Percentiles rank a stretch among this genome's conserved stretches.
phyloP scores from a whole-genome alignment of 2,113 vertebrate genomes.

The Charina bottae region DNA sequence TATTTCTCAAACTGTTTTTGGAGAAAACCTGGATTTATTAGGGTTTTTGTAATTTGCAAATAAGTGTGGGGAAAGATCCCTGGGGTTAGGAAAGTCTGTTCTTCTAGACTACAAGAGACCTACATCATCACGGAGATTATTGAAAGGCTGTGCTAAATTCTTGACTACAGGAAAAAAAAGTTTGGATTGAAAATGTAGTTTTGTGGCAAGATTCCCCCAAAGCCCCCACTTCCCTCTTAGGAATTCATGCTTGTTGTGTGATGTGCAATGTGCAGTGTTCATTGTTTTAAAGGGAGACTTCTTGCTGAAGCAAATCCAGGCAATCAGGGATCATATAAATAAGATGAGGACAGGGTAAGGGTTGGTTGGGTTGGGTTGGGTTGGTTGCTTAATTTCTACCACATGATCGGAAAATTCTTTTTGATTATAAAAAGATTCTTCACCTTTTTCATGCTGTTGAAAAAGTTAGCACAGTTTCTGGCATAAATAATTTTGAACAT shows the following conservation, averaged over 20 bases:
- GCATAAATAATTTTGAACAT: background rate
- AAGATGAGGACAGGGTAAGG: background rate
- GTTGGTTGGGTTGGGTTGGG: background rate
- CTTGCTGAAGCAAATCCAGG: background rate
- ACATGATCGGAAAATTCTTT: background rate
- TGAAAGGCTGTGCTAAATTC: background rate
- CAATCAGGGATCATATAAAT: background rate
- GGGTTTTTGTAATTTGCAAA: background rate
- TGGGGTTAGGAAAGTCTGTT: background rate
- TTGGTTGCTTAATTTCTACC: background rate
- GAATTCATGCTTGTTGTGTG: background rate
- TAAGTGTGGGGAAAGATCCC: background rate
- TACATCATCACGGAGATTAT: background rate
- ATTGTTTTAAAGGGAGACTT: background rate
- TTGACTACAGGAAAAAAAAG: background rate
- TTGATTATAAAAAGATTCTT: background rate
- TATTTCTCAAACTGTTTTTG: background rate
- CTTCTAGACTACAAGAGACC: background rate
- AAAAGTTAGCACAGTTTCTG: background rate
- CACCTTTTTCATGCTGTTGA: background rate
- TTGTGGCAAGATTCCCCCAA: background rate
- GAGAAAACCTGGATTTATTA: background rate
- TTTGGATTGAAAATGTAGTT: background rate
- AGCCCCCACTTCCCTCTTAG: background rate
- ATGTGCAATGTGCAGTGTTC: background rate